Base-by-base conservation (phyloP, 2,797 vertebrate genomes). In the Allochrocebus solatus region DNA sequence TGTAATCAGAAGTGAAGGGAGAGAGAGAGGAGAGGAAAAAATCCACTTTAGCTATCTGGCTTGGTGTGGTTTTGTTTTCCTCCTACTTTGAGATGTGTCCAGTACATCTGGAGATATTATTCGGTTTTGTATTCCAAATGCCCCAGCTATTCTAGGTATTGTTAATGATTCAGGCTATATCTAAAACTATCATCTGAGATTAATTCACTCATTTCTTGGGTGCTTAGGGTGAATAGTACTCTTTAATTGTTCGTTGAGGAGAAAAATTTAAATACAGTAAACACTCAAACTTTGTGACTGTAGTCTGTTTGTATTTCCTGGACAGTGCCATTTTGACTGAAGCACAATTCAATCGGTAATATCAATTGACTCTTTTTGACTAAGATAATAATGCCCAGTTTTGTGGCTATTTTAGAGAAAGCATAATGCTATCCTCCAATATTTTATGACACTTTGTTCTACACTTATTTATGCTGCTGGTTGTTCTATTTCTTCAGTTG, bases 401-500 rank as follows among this genome's bases (percentile, higher is more conserved):
- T 55, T 85, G 1, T 85, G 33, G 30, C 43, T 95, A 1, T 89
- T 67, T 21, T 93, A 83, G 88, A 96, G 48, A 28, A 91, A 93
- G n/a, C 41, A 53, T 70, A 30, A 59, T 96, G 53, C n/a, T 96
- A 5, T 95, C 93, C 39, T 89, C 82, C 91, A 87, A 94, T 92
- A 78, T 90, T 94, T 96, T n/a, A 39, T 79, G 88, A 88, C 9
- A 87, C 22, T 85, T 92, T 89, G 46, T 53, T 41, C 28, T 93
- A 19, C 16, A 36, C 59, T 76, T 93, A 80, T n/a, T 97, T 41
- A 88, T 95, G 30, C 82, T 75, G 79, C 83, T 82, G 41, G 41
- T 95, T n/a, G 67, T 86, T 93, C 81, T 86, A 39, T 82, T 95
- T 95, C 72, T 80, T 74, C 84, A 89, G 41, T 96, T 93, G 48